Base-by-base conservation (phyloP, 2,797 vertebrate species). In the Acrossocheilus fasciatus region DNA sequence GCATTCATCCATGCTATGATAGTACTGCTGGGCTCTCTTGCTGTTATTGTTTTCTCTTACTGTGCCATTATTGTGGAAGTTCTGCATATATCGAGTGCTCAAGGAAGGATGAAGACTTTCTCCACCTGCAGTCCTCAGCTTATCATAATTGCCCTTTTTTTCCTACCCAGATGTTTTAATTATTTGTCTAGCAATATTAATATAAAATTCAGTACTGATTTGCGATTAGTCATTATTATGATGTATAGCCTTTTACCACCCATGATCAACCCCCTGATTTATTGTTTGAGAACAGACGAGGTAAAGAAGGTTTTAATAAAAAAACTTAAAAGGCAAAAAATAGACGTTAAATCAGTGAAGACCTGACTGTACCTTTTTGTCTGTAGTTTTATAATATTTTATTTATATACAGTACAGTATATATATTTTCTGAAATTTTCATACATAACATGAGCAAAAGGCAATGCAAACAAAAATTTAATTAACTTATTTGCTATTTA, bases 81-180 rank as follows among this genome's bases (percentile, higher is more conserved):
- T 1, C 5, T 94, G 45, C 91, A 87, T 54, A 93, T 95, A 30
- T 90, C 91, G 15, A 92, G 89, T 12, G 0, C 23, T 0, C 87
- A 94, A 36, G 92, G 94, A 0, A 87, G 91, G 26, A 57, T 86
- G 15, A 96, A 96, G 45, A 89, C 95, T n/a, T 90, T 96, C 59
- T 96, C 95, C n/a, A 96, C 95, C 0, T 97, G 95, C n/a, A 95
- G 93, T 7, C 89, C 95, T 26, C 95, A 96, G 15, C 90, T 96
- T 2, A 91, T 94, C 0, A 92, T 96, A 43, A 95, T 95, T 0
- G 59, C 92, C 0, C 92, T 97, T 0, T 96, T 95, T 45, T 94
- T 88, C 83, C 43, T 93, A 54, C 94, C 94, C 0, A 91, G 93
- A 69, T 94, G 92, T 90, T 92, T 94, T 88, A 80, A 45, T 57